Evolutionary conservation across 53 echinoderm and acorn worm species (phyloP).

Genomic region (Astropecten irregularis): DNA sequence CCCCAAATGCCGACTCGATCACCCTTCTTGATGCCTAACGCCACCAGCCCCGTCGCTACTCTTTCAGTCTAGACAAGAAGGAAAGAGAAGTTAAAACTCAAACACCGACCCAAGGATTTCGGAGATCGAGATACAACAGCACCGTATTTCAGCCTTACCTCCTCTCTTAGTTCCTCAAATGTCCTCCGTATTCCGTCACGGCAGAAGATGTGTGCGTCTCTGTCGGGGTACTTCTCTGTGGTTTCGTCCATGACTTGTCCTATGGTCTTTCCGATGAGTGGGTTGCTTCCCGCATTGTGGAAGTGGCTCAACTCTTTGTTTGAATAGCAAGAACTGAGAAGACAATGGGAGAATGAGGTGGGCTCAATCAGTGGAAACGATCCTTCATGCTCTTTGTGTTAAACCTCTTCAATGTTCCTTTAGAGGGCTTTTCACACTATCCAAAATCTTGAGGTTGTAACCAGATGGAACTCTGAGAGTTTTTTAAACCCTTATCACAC

Average conservation of each 20-base stretch:
- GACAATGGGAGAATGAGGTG: too few species aligned
- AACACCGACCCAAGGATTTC: background rate
- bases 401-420: too few species aligned
- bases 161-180: slow-evolving; percentile 65
- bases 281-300: slow-evolving; percentile 12
- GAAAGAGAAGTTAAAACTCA: background rate
- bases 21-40: slow-evolving; percentile 63
- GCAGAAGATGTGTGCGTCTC: slow-evolving; percentile 68
- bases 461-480: too few species aligned
- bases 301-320: slow-evolving; percentile 48
- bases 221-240: slow-evolving; percentile 70
- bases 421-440: too few species aligned
- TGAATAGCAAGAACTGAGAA: background rate
- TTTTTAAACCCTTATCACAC: too few species aligned
- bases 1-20: slow-evolving; percentile 93
- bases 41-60: slow-evolving; percentile 72
- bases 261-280: slow-evolving; percentile 73
- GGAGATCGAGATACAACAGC: background rate
- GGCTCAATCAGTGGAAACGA: too few species aligned
- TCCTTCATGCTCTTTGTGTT: too few species aligned
- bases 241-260: slow-evolving; percentile 72
- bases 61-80: slow-evolving; percentile 56
- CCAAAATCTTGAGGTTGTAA: too few species aligned
- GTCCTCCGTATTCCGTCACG: slow-evolving; percentile 60
- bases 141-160: too few species aligned